Evolutionary conservation across 2,888 invertebrate species (phyloP), one percentile per base, ranked within the genome.

Genomic region (Horisme vitalbata): DNA sequence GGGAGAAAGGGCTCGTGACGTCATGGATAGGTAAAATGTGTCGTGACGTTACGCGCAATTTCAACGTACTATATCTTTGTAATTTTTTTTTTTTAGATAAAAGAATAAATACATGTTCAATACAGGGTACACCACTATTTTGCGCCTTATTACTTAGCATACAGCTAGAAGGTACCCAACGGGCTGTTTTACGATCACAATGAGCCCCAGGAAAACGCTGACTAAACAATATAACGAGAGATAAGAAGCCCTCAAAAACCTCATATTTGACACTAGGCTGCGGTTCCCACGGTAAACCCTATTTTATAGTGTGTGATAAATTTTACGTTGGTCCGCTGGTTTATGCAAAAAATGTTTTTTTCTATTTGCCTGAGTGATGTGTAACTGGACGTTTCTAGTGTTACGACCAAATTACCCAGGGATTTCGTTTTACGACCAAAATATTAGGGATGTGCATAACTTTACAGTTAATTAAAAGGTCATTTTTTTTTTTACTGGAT

Each of bases 161-260:
- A 20, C 20, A 50, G 28, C 10, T 7, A 21, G 24, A 39, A 39
- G 45, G 39, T 32, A 52, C 47, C 45, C 36, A 35, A 43, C 46
- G 47, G 50, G 48, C 47, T 37, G 35, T 48, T 59, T 58, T 52
- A 55, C 52, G 49, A 37, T 26, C 50, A 67, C 63, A 75, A 71
- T 71, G 64, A 67, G 60, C 57, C 44, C 57, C 45, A 54, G 48
- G 45, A 47, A n/a, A 43, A 45, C 49, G 65, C 70, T 71, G 67
- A 65, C 68, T 67, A 69, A 71, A 69, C 71, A 69, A 67, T 69
- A 61, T 59, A 57, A 33, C 37, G 43, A 10, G 24, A 58, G 67
- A 65, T 63, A 63, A 68, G 63, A 37, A 47, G 18, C 46, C 60
- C 57, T 47, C 34, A 54, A 64, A 66, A 65, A 60, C 56, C 63